Base-by-base conservation (phyloP, 1,140 invertebrate genomes). In the Aphelinus certus region DNA sequence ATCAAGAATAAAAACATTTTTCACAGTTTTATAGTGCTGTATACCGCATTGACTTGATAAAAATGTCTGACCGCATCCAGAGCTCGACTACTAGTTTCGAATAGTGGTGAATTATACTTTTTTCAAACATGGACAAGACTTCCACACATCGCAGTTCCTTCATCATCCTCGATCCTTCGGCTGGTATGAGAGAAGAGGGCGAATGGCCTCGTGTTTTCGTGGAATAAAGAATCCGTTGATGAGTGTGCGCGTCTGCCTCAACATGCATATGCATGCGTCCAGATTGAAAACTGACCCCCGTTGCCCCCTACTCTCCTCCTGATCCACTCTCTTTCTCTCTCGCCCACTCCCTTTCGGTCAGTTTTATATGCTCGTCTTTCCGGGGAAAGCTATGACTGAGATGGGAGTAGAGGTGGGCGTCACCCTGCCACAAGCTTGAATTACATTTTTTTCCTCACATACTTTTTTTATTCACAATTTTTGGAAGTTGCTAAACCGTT, bases 221-320 rank as follows among this genome's bases (percentile, higher is more conserved):
- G 26, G 26, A 26, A 56, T 57, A 65, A 73, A 73, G 61, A 73
- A 73, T 65, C 5, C 47, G 46, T 57, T 57, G 55, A 58, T 26
- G 63, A 72, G 62, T 53, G 43, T 26, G 26, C 26, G 26, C 26
- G 26, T 26, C 51, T 7, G 6, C n/a, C 56, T 65, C 46, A 9
- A 60, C 63, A 73, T 66, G 63, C 55, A 66, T 73, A 73, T 73
- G 71, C 47, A 73, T 60, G 53, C n/a, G 26, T 46, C 45, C 47
- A 42, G 7, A 66, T 73, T 73, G 58, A 60, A 73, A 73, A 66
- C 63, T 60, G 64, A 73, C 63, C 56, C 71, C 49, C 64, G 45
- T 26, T 26, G 26, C 26, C 26, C 26, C 26, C 26, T 62, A 56
- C 45, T 2, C 7, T 7, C 51, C 53, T 56, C 53, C 5, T n/a